phyloP scores from a whole-genome alignment of 2,888 invertebrate genomes.

The Hedya salicella region DNA sequence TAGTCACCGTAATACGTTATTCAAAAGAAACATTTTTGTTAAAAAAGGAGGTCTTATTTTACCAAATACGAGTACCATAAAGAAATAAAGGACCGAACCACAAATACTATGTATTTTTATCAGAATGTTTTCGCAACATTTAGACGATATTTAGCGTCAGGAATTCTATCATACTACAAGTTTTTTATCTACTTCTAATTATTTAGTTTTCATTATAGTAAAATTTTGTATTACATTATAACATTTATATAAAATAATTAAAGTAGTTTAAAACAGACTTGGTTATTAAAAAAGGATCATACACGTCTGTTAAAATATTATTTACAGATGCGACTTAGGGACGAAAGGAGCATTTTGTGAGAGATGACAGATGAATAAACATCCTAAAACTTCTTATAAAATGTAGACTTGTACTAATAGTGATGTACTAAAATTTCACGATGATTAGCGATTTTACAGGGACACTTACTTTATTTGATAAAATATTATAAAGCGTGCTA shows the following conservation, averaged over 20 bases:
- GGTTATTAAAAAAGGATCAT: conserved; percentile 4
- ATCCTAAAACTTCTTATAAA: conserved; percentile 28
- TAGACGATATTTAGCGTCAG: too few relatives aligned
- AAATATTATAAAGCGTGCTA: conserved; percentile 1
- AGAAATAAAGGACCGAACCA: too few relatives aligned
- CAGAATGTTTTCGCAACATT: not conserved
- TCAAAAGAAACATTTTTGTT: not conserved
- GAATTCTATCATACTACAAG: too few relatives aligned
- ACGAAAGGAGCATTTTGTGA: not conserved
- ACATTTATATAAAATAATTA: not conserved
- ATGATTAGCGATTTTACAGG: conserved; percentile 12
- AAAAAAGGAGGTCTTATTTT: too few relatives aligned
- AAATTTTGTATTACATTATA: conserved; percentile 2
- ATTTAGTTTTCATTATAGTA: not conserved
- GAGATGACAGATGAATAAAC: not conserved
- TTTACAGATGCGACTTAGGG: conserved; percentile 7
- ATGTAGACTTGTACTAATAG: conserved; percentile 63
- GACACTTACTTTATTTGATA: conserved; percentile 6
- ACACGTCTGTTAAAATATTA: not conserved
- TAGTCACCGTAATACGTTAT: not conserved
- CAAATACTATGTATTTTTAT: not conserved
- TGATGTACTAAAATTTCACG: conserved; percentile 57
- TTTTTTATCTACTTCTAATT: not conserved
- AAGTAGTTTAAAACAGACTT: not conserved
- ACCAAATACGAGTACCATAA: too few relatives aligned